Evolutionary conservation across 2,888 invertebrate genomes (phyloP).

Genomic region (Sinelater perroti): DNA sequence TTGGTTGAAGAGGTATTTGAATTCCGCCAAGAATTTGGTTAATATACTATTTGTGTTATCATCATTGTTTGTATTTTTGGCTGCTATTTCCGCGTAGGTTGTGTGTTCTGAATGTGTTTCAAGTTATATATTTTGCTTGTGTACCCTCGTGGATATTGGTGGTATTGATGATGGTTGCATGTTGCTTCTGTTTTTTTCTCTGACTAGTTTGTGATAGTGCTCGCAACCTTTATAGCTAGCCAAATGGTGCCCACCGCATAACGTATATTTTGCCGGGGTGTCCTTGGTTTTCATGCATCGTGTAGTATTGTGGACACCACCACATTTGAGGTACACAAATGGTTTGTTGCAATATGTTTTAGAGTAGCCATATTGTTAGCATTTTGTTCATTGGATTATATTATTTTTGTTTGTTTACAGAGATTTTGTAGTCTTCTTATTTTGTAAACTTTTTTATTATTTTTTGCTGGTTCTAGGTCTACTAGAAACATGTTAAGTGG

Average conservation of each 20-base stretch:
- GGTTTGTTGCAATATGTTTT: no score
- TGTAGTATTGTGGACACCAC: not conserved
- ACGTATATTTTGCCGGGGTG: no score
- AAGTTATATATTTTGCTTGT: not conserved
- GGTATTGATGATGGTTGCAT: no score
- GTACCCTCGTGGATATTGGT: no score
- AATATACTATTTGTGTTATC: no score
- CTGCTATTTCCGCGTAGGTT: not conserved
- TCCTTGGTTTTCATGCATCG: not conserved
- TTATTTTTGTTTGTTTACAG: no score
- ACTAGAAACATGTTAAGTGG: not conserved
- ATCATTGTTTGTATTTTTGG: no score
- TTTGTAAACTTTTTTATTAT: no score
- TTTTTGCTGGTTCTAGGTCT: not conserved
- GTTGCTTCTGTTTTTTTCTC: not conserved
- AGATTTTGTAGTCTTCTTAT: not conserved
- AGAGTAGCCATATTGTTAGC: no score
- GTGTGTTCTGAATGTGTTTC: not conserved
- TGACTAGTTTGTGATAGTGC: not conserved
- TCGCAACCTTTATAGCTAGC: not conserved
- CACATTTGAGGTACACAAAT: not conserved
- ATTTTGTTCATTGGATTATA: no score
- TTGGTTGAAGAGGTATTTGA: no score
- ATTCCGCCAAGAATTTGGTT: no score
- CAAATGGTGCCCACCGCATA: not conserved